These are phyloP conservation scores for Mormyrus lacerda DNA, from an alignment of 2,113 vertebrate species.

Conservation along the genomic window DNA sequence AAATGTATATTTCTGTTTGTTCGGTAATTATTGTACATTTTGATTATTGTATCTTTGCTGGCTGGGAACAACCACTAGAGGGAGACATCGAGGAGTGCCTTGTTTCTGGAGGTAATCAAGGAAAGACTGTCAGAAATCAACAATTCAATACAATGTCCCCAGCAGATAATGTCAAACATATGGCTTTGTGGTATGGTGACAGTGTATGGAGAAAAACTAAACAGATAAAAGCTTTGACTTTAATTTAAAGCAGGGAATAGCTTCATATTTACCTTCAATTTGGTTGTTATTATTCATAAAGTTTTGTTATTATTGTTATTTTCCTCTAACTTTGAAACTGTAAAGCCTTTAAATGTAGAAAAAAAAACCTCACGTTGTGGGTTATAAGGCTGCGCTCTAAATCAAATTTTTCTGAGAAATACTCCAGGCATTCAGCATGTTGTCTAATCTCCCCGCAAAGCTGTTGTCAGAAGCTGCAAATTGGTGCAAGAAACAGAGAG, in stretches of 20 bases:
- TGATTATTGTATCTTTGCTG: background rate
- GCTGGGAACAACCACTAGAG: background rate
- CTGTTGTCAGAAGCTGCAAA: background rate
- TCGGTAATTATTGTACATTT: background rate
- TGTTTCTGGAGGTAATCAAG: background rate
- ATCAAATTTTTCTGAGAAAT: background rate
- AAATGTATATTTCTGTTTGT: background rate
- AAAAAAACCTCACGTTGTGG: background rate
- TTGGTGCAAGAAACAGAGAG: background rate
- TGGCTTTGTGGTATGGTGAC: background rate
- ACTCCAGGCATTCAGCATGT: background rate
- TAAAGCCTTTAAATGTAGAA: background rate
- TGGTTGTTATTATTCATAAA: background rate
- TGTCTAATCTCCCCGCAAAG: background rate
- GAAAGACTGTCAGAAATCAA: background rate
- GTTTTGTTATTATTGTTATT: background rate
- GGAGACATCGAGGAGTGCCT: background rate
- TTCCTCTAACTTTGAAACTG: background rate
- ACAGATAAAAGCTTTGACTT: background rate
- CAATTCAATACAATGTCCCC: background rate
- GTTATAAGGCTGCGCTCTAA: background rate
- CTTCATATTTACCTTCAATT: background rate
- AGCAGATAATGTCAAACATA: background rate
- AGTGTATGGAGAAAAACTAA: background rate
- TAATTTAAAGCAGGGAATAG: background rate